Evolutionary conservation across 35 echinoderm and acorn worm species (phyloP), one percentile per base, ranked within the genome.

Genomic region (Apostichopus parvimensis): DNA sequence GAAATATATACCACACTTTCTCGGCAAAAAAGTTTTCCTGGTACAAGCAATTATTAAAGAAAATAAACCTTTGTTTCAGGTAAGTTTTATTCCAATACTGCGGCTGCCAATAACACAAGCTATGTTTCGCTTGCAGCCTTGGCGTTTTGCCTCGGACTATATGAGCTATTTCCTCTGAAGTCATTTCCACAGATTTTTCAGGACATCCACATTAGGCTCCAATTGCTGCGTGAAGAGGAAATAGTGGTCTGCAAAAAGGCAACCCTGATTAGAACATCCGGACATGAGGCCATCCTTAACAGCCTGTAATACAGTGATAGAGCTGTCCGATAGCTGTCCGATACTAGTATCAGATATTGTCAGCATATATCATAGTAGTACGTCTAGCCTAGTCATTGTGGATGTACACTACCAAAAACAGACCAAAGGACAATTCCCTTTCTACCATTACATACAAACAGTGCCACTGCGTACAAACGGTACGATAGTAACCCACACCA

Each of bases 161-260:
- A 93, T 79, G 72, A 89, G 78, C 24, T 79, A 89, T 90, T 93
- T 93, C 92, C 92, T 93, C 87, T 93, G 92, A 88, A 89, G 92
- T 93, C 92, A 93, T 93, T 93, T 93, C 92, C 92, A 93, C 83
- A 25, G 92, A 86, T 86, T 79, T 93, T 93, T 91, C 89, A 91
- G 89, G 89, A 91, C 89, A 79, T 91, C 89, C 89, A 91, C 89
- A 91, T 91, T 91, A 91, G 89, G 72, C 89, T 91, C 77, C 72
- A 78, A 91, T 77, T 78, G 89, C 77, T 78, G 11, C 53, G 76
- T 79, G 61, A 12, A 79, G 79, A 79, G 89, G 89, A 91, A 91
- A 91, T 77, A 24, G 76, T 73, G 76, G 76, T 79, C 77, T 91
- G 89, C 52, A 59, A 79, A 58, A 22, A 24, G 77, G 76, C 71